These are phyloP conservation scores for Oplegnathus fasciatus DNA, from an alignment of 2,113 vertebrate species.

Conservation along the genomic window DNA sequence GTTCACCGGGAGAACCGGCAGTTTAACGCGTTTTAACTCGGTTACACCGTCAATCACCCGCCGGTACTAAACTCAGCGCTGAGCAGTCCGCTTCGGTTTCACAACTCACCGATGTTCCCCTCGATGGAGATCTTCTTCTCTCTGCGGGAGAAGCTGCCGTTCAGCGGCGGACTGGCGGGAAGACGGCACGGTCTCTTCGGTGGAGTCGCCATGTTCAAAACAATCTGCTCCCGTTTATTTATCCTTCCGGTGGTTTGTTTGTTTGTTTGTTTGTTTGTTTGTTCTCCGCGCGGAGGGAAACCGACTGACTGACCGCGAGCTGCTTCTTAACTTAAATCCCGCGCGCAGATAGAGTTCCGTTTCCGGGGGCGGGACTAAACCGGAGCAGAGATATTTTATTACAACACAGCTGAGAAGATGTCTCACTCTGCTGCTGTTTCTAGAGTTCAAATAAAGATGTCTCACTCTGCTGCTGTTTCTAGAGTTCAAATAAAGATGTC, in stretches of 20 bases:
- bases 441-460: not conserved
- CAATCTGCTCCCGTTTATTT: not conserved
- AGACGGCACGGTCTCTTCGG: slow-evolving; percentile 81
- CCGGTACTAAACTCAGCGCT: not conserved
- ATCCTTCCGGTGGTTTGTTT: not conserved
- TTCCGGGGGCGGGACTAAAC: slow-evolving; percentile 41
- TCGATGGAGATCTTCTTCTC: slow-evolving; percentile 87
- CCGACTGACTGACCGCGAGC: not conserved
- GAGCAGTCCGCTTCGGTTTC: not conserved
- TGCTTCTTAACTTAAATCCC: not conserved
- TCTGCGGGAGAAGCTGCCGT: slow-evolving; percentile 77
- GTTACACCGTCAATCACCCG: not conserved
- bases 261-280: not conserved
- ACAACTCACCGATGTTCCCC: slow-evolving; percentile 89
- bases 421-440: not conserved
- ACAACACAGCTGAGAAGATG: rapidly evolving
- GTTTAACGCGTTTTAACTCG: too few species aligned
- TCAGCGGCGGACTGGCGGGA: not conserved
- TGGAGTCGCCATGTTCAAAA: slow-evolving; percentile 82
- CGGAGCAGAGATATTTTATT: not conserved
- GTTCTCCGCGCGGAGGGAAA: not conserved
- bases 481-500: not conserved
- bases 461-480: not conserved
- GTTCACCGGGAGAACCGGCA: not conserved
- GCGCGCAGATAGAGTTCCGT: slow-evolving; percentile 6